Evolutionary conservation across 2,113 vertebrate species (phyloP), one percentile per base, ranked within the genome.

Genomic region (Myotis yumanensis): DNA sequence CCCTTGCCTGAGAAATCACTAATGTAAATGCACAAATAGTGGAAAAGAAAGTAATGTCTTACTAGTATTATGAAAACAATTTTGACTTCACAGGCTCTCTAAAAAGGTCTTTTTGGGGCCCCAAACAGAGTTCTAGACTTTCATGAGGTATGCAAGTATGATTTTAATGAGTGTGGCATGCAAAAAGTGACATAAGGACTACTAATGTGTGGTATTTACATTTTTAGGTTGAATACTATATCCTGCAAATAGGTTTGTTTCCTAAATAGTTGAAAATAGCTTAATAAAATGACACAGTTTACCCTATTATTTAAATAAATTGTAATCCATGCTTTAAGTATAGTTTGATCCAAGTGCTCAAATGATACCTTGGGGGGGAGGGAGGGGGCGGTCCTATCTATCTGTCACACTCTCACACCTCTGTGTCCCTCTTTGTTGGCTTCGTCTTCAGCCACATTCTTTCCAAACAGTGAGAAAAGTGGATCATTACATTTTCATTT

Each of bases 281-380:
- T 91, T 71, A 52, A 86, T 62, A 20, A 81, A 89, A 91, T 76
- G 54, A 79, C 83, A 43, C 28, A 73, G 51, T 89, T 75, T 37
- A 37, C 12, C 59, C 28, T 51, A 17, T 71, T 86, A 46, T 48
- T 86, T 91, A 14, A 80, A 51, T 35, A 69, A 82, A 32, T 51
- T 68, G 48, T 68, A 51, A 43, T 12, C 40, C n/a, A 72, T 73
- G 46, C 32, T 90, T 66, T 72, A 87, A 43, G 1, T 72, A 59
- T 40, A 72, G 30, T 12, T 84, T 94, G 64, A 54, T 72, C 30
- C 43, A 80, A 79, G 30, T 64, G 25, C 32, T 77, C 35, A 54
- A 89, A 64, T 64, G 46, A 72, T 77, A n/a, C 40, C 28, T 37
- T 84, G 43, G 6, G n/a, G 22, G 3, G 6, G 43, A n/a, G n/a